These are phyloP conservation scores for Morone chrysops DNA, from an alignment of 2,113 vertebrate species.

Conservation along the genomic window DNA sequence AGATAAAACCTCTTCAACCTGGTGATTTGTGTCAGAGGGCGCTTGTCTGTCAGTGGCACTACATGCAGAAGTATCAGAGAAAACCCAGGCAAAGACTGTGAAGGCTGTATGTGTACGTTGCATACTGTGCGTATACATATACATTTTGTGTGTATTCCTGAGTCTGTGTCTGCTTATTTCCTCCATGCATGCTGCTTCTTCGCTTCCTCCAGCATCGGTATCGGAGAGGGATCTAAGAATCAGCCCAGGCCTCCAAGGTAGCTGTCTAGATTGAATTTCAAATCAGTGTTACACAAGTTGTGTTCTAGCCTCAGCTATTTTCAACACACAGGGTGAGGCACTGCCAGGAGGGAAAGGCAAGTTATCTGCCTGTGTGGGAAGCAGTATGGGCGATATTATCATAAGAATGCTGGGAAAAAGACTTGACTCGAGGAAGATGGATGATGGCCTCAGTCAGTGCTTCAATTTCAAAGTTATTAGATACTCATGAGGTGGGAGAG, in stretches of 20 bases:
- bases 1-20: constrained; percentile 62
- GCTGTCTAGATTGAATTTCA: constrained; percentile 76
- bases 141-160: constrained; percentile 21
- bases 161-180: constrained; percentile 24
- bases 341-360: constrained; percentile 58
- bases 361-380: constrained; percentile 74
- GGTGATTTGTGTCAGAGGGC: constrained; percentile 58
- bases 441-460: constrained; percentile 42
- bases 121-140: constrained; percentile 9
- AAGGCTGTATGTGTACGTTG: not conserved
- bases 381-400: constrained; percentile 54
- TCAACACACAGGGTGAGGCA: constrained; percentile 58
- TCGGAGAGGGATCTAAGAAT: constrained; percentile 53
- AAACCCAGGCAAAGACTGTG: constrained; percentile 4
- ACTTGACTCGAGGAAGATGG: constrained; percentile 45
- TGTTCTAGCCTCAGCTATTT: constrained; percentile 71
- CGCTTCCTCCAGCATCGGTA: constrained; percentile 30
- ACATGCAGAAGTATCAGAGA: constrained; percentile 18
- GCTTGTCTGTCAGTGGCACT: constrained; percentile 42
- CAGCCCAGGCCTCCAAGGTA: constrained; percentile 50
- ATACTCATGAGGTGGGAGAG: constrained; percentile 42
- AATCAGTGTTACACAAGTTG: constrained; percentile 77
- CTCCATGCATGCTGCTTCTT: not conserved
- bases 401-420: constrained; percentile 43
- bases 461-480: constrained; percentile 60